Evolutionary conservation across 35 echinoderm and acorn worm species (phyloP).

Genomic region (Lytechinus variegatus): DNA sequence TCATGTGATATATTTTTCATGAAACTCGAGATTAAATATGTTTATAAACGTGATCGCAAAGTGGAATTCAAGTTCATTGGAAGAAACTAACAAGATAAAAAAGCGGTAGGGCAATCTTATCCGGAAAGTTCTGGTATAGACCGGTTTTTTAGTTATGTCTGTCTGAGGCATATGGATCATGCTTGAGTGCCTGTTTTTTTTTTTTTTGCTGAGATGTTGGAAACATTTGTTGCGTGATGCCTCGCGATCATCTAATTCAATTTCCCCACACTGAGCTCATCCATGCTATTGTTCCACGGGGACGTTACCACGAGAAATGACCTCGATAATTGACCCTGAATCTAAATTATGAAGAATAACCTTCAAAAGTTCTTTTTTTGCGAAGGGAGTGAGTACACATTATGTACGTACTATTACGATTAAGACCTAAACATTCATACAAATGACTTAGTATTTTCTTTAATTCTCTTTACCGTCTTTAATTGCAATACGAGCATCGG

Average conservation of each 20-base stretch:
- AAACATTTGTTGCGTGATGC: neutral
- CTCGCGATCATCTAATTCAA: neutral
- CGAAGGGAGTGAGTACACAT: too few relatives aligned
- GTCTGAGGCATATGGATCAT: neutral
- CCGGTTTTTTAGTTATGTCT: neutral
- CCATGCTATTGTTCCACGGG: neutral
- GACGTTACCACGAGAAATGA: neutral
- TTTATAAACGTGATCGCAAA: neutral
- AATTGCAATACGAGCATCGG: too few relatives aligned
- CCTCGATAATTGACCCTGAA: neutral
- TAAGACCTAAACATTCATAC: neutral
- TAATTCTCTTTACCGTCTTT: too few relatives aligned
- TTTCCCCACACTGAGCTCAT: neutral
- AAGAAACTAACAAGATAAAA: too few relatives aligned
- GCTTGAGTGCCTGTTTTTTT: neutral
- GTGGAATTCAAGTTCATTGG: too few relatives aligned
- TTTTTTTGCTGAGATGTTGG: neutral
- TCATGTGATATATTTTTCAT: neutral
- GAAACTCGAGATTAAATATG: neutral
- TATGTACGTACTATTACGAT: too few relatives aligned
- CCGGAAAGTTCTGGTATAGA: neutral
- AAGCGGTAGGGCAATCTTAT: neutral
- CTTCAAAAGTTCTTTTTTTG: neutral
- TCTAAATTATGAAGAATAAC: neutral
- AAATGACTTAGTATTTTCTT: neutral